These are phyloP conservation scores for Zootoca vivipara DNA, from an alignment of 2,113 vertebrate species.

Conservation along the genomic window DNA sequence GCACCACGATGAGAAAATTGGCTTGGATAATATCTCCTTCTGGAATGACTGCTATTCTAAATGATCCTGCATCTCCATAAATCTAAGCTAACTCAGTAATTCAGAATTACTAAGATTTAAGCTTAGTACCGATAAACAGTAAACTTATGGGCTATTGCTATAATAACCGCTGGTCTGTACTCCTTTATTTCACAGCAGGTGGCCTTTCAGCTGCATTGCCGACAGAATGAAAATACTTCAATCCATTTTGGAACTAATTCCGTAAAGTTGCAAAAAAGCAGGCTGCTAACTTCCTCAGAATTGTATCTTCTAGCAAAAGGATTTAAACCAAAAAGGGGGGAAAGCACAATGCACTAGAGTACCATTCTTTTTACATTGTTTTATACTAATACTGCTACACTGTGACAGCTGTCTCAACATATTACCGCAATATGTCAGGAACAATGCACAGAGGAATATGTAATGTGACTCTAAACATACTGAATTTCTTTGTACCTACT, in stretches of 20 bases:
- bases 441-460: conserved; percentile 53
- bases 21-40: conserved; percentile 81
- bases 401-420: conserved; percentile 69
- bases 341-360: conserved; percentile 55
- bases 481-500: conserved; percentile 41
- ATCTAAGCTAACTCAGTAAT: conserved; percentile 84
- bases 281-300: conserved; percentile 62
- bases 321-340: conserved; percentile 24
- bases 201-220: conserved; percentile 71
- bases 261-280: conserved; percentile 66
- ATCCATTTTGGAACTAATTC: conserved; percentile 75
- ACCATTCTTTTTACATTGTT: conserved; percentile 70
- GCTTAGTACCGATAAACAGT: conserved; percentile 81
- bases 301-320: conserved; percentile 60
- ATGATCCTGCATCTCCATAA: conserved; percentile 78
- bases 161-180: conserved; percentile 74
- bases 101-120: conserved; percentile 83
- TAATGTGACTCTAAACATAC: conserved; percentile 49
- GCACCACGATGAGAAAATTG: conserved; percentile 78
- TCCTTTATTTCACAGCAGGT: conserved; percentile 78
- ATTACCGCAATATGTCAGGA: conserved; percentile 66
- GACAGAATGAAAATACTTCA: conserved; percentile 65
- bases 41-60: conserved; percentile 79
- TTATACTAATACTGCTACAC: conserved; percentile 66
- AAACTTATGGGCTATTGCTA: conserved; percentile 81